Conservation (phyloP, 2,888 invertebrate species). For the Agrotis clavis region DNA sequence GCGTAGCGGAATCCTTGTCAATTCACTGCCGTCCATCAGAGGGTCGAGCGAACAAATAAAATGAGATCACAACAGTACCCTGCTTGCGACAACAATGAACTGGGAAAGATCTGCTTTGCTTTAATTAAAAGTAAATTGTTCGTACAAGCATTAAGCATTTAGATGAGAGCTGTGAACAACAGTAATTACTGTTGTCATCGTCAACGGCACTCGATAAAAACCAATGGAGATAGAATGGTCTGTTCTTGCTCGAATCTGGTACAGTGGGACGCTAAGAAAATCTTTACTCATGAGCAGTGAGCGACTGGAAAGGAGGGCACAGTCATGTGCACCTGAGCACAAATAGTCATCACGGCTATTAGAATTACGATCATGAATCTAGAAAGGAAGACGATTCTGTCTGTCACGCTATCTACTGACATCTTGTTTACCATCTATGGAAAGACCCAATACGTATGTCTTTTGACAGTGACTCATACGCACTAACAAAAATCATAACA, state of each 20-base stretch:
- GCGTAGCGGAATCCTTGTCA: constrained; percentile 73
- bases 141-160: constrained; percentile 68
- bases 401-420: constrained; percentile 2
- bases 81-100: constrained; percentile 75
- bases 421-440: constrained; percentile 14
- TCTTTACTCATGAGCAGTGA: constrained; percentile 32
- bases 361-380: constrained; percentile 28
- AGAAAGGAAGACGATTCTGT: constrained; percentile 5
- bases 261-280: constrained; percentile 30
- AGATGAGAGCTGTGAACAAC: constrained; percentile 64
- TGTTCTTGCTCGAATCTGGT: constrained; percentile 33
- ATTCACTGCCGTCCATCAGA: constrained; percentile 69
- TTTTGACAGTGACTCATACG: constrained; percentile 53
- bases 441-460: not conserved
- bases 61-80: constrained; percentile 72
- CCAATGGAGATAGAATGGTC: constrained; percentile 30
- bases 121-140: constrained; percentile 85
- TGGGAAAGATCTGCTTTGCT: constrained; percentile 75
- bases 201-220: constrained; percentile 58
- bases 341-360: constrained; percentile 15
- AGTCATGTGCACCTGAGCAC: constrained; percentile 28
- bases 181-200: constrained; percentile 61
- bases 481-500: constrained; percentile 57
- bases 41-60: constrained; percentile 78
- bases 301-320: constrained; percentile 37